Percentiles rank a stretch among this genome's conserved stretches.
Conservation (phyloP, 2,797 vertebrate species). For the Chrysocyon brachyurus region DNA sequence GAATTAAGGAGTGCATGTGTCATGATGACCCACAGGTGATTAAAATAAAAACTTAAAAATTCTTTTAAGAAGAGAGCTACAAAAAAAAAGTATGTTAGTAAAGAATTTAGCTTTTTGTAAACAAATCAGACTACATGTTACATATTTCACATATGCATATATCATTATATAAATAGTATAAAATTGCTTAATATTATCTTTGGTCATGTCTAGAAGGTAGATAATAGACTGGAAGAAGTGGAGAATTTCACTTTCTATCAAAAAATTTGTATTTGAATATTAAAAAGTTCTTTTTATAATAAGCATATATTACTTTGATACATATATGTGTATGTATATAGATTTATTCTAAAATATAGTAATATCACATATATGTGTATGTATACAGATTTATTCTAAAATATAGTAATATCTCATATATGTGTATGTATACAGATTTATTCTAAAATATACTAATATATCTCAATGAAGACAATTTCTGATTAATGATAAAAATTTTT, state of each 20-base stretch:
- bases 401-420: background rate
- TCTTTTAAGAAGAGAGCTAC: background rate
- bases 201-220: background rate
- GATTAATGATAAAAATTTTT: background rate
- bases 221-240: background rate
- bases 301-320: background rate
- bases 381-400: conserved; percentile 35
- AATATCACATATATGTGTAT: background rate
- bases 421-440: background rate
- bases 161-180: background rate
- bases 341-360: conserved; percentile 36
- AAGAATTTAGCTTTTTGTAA: background rate
- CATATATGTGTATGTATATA: background rate
- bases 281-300: background rate
- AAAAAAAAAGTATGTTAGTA: background rate
- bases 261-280: background rate
- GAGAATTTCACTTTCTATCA: background rate
- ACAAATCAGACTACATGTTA: background rate
- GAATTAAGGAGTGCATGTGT: background rate
- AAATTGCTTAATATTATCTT: background rate
- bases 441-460: conserved; percentile 3
- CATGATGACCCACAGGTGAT: background rate
- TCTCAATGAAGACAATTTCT: background rate
- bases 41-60: background rate
- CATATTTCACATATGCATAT: background rate